Percentiles rank a stretch among this genome's conserved stretches.
Conservation (phyloP, 1,140 invertebrate species). For the Meloidogyne chitwoodi region DNA sequence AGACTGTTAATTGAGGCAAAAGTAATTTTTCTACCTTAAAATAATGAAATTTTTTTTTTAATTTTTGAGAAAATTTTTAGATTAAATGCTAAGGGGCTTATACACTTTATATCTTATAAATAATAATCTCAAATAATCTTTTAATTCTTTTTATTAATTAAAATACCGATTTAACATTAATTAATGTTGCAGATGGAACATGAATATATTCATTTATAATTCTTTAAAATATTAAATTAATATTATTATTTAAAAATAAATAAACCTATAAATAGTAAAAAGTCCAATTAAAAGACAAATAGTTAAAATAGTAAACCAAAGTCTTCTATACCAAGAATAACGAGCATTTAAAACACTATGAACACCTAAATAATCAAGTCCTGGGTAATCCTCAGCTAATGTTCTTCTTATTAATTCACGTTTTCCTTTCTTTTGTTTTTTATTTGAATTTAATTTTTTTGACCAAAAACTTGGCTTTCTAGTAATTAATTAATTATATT, state of each 20-base stretch:
- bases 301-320: slow-evolving; percentile 29
- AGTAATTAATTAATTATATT: too few species aligned
- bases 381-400: slow-evolving; percentile 33
- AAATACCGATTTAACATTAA: slow-evolving; percentile 26
- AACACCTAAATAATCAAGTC: slow-evolving; percentile 30
- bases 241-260: not conserved
- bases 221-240: slow-evolving; percentile 2
- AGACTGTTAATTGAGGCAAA: slow-evolving; percentile 30
- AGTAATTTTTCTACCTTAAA: slow-evolving; percentile 32
- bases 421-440: not conserved
- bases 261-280: slow-evolving; percentile 27
- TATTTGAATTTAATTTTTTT: not conserved
- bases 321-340: slow-evolving; percentile 26
- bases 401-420: slow-evolving; percentile 24
- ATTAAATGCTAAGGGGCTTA: too few species aligned
- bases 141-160: not conserved
- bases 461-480: too few species aligned
- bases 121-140: too few species aligned
- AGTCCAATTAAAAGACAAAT: slow-evolving; percentile 31
- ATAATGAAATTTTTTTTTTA: too few species aligned
- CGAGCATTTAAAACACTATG: slow-evolving; percentile 30
- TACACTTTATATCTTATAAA: too few species aligned
- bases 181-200: slow-evolving; percentile 17
- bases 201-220: slow-evolving; percentile 26
- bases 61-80: too few species aligned